Conservation (phyloP, 2,797 vertebrate genomes). For the Allobates femoralis region DNA sequence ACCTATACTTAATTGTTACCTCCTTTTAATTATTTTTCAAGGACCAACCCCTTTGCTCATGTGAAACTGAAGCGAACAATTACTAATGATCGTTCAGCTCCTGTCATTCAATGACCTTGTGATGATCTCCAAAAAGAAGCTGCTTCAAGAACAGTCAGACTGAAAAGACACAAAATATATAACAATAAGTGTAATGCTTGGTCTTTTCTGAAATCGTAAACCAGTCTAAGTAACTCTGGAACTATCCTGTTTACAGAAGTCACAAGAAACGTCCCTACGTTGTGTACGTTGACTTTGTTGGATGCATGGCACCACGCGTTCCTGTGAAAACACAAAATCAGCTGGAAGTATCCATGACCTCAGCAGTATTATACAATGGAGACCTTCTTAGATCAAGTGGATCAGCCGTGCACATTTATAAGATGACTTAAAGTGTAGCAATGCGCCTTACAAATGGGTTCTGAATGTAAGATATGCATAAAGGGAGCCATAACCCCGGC, state of each 20-base stretch:
- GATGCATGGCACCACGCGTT: not conserved
- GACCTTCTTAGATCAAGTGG: slow-evolving; percentile 22
- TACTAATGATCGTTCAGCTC: slow-evolving; percentile 87
- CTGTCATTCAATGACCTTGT: slow-evolving; percentile 79
- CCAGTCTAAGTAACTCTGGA: slow-evolving; percentile 12
- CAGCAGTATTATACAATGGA: slow-evolving; percentile 50
- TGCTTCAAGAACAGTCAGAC: slow-evolving; percentile 32
- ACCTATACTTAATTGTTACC: not conserved
- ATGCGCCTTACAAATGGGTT: not conserved
- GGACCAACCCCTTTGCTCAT: slow-evolving; percentile 85
- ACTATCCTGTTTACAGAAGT: slow-evolving; percentile 48
- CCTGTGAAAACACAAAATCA: not conserved
- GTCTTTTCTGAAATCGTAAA: slow-evolving; percentile 14
- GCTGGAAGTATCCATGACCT: slow-evolving; percentile 41
- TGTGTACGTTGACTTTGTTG: slow-evolving; percentile 8
- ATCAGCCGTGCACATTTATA: slow-evolving; percentile 2
- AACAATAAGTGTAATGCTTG: slow-evolving; percentile 29
- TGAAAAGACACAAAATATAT: slow-evolving; percentile 7
- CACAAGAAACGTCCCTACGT: slow-evolving; percentile 25
- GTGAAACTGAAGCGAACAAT: slow-evolving; percentile 84
- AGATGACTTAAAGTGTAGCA: not conserved
- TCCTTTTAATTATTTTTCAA: slow-evolving; percentile 57
- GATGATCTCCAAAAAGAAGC: slow-evolving; percentile 24
- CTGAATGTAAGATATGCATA: not conserved
- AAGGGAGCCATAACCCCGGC: not conserved